Base-by-base conservation (phyloP, 2,797 vertebrate genomes). In the Aeoliscus strigatus region DNA sequence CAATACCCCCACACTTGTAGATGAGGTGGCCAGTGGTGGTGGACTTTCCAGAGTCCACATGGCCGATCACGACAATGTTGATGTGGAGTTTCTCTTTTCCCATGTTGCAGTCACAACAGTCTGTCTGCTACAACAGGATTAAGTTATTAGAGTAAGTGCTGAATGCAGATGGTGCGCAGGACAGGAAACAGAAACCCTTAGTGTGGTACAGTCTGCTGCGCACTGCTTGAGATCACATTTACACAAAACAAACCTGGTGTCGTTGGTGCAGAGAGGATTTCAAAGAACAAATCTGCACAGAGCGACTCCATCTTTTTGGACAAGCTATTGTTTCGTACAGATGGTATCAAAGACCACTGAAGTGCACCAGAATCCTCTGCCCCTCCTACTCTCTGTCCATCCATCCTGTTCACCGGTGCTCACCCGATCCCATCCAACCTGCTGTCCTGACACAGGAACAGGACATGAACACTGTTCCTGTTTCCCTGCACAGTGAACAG, bases 71-170 rank as follows among this genome's bases (percentile, higher is more conserved):
- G 1, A 97, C 94, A 1, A 98, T 97, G 87, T 97, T 98, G 70
- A 97, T 97, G 56, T 98, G 95, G 30, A 92, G 89, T 86, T 97
- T 98, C 69, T 97, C 94, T 83, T 97, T 98, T 70, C 93, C 96
- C 96, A 98, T 97, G 56, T 50, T 48, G 38, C 35, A 41, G 51
- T 69, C 54, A 56, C 42, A 9, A 38, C 36, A 41, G 28, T 51
- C 47, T 33, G 56, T 59, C 29, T 14, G 54, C 16, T 51, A 16
- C 42, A 48, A 43, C 65, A 53, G 48, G 25, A 39, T 68, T 43
- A 6, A 14, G 31, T 62, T 50, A 58, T 62, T 50, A 58, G 51
- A 62, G 55, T 47, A 31, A 50, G 48, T 14, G 15, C 0, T 1
- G 18, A 2, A 8, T 2, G 10, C 36, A 18, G 6, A 15, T 14